These are phyloP conservation scores for Mustelus asterias DNA, from an alignment of 2,113 vertebrate genomes.

Conservation along the genomic window DNA sequence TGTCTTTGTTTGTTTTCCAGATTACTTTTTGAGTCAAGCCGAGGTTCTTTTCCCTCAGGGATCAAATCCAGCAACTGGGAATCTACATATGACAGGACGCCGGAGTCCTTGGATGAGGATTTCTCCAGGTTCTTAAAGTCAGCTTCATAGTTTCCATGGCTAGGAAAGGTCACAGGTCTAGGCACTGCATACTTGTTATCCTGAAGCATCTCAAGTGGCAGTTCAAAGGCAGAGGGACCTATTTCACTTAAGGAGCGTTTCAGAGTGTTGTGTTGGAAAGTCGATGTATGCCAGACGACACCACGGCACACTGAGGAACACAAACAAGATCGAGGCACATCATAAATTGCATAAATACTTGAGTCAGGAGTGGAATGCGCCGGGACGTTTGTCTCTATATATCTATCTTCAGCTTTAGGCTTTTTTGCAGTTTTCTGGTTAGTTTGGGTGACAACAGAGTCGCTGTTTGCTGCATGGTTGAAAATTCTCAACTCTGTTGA, in stretches of 20 bases:
- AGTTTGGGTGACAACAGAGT: neutral
- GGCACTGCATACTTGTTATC: slow-evolving; percentile 29
- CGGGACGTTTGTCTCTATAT: neutral
- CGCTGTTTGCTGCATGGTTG: neutral
- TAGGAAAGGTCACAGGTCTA: slow-evolving; percentile 15
- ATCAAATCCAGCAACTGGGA: slow-evolving; percentile 32
- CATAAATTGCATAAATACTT: slow-evolving; percentile 25
- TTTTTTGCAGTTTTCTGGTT: neutral
- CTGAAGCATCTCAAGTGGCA: slow-evolving; percentile 8
- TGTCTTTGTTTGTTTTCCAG: slow-evolving; percentile 22
- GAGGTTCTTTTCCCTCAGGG: slow-evolving; percentile 26
- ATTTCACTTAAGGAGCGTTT: slow-evolving; percentile 31
- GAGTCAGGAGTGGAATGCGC: neutral
- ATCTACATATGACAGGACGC: slow-evolving; percentile 12
- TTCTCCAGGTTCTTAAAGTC: slow-evolving; percentile 21
- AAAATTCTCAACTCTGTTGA: neutral
- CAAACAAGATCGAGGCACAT: slow-evolving; percentile 6
- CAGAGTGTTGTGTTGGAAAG: neutral
- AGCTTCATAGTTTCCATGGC: slow-evolving; percentile 13
- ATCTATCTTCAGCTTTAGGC: neutral
- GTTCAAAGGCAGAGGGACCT: neutral
- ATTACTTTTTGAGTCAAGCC: slow-evolving; percentile 21
- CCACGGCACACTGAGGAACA: slow-evolving; percentile 8
- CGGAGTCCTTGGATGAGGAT: slow-evolving; percentile 21
- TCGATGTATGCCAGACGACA: neutral